Evolutionary conservation across 2,888 invertebrate species (phyloP).

Genomic region (Cynaeus angustus): DNA sequence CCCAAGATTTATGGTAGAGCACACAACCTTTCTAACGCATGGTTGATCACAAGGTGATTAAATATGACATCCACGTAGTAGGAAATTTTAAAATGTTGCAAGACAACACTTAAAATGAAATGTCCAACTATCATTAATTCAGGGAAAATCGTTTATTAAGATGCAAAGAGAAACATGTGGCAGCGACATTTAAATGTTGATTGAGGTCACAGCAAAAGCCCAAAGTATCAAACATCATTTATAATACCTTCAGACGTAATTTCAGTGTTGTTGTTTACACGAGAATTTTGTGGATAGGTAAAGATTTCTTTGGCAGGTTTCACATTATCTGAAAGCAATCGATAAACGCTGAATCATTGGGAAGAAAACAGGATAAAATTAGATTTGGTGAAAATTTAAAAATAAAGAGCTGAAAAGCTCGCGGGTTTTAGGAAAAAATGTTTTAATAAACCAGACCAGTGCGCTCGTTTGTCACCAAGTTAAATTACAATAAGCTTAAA

Average conservation of each 20-base stretch:
- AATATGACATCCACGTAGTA: conserved; percentile 4
- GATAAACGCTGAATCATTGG: conserved; percentile 26
- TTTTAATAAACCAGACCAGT: no score
- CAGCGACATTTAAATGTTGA: conserved; percentile 31
- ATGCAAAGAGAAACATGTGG: conserved; percentile 28
- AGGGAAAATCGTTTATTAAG: conserved; percentile 9
- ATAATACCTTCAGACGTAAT: conserved; percentile 32
- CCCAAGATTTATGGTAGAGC: conserved; percentile 7
- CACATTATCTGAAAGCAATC: conserved; percentile 26
- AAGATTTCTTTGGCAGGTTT: conserved; percentile 15
- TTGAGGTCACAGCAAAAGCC: conserved; percentile 25
- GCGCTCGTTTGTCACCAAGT: no score
- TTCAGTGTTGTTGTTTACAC: conserved; percentile 35
- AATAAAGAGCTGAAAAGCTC: neutral
- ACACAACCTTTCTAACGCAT: neutral
- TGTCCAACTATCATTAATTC: conserved; percentile 18
- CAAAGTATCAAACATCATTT: conserved; percentile 31
- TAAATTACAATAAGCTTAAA: no score
- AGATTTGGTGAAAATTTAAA: conserved; percentile 3
- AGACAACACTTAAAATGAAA: conserved; percentile 9
- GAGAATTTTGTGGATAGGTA: conserved; percentile 3
- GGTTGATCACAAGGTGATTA: neutral
- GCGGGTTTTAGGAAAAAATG: no score
- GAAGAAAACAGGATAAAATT: conserved; percentile 12
- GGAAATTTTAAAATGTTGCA: neutral